These are phyloP conservation scores for Andrena haemorrhoa DNA, from an alignment of 2,888 invertebrate species.

Conservation along the genomic window DNA sequence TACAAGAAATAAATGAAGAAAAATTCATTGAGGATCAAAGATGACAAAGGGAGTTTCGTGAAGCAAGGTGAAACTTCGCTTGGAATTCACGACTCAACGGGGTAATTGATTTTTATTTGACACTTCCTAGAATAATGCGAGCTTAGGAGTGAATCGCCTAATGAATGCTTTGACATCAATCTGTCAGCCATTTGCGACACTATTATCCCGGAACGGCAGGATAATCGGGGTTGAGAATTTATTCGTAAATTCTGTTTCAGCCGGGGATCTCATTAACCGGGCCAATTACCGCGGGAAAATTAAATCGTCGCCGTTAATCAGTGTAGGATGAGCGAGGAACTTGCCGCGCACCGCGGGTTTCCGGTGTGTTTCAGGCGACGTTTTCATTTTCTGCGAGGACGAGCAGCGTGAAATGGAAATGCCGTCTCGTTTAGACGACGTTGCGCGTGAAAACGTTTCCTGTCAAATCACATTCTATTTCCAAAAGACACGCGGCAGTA, in stretches of 20 bases:
- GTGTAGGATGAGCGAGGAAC: not conserved
- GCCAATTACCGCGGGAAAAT: constrained; percentile 27
- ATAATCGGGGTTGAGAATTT: constrained; percentile 38
- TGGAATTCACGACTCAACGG: not conserved
- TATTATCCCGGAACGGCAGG: constrained; percentile 4
- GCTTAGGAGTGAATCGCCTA: not conserved
- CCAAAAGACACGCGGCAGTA: not conserved
- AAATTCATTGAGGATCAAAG: not conserved
- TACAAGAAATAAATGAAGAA: not conserved
- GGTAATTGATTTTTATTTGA: not conserved
- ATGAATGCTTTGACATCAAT: constrained; percentile 18
- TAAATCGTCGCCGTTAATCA: constrained; percentile 26
- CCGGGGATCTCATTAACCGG: constrained; percentile 33
- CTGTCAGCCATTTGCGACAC: constrained; percentile 14
- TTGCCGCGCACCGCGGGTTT: not conserved
- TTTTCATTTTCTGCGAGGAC: not conserved
- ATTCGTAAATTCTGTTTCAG: constrained; percentile 40
- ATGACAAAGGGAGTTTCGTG: not conserved
- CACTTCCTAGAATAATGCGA: not conserved
- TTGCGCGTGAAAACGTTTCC: constrained; percentile 1
- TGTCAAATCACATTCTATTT: constrained; percentile 24
- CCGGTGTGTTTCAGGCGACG: not conserved
- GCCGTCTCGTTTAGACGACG: not conserved
- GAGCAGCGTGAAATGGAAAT: not conserved
- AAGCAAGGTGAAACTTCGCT: too few species aligned